Evolutionary conservation across 2,113 vertebrate genomes (phyloP).

Genomic region (Hucho hucho): DNA sequence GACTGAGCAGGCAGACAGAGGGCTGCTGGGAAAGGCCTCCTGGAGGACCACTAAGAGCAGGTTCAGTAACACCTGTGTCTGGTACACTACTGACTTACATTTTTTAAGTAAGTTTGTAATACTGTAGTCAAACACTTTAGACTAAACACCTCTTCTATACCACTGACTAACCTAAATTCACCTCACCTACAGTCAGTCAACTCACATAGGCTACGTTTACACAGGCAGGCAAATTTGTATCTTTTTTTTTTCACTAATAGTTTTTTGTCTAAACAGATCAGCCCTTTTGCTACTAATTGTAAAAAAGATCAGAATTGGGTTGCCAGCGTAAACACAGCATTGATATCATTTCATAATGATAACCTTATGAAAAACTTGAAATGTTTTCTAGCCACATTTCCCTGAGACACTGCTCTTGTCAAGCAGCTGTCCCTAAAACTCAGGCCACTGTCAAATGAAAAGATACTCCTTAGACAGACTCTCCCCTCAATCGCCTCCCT

Average conservation of each 20-base stretch:
- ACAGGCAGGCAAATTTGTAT: no score
- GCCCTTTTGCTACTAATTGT: no score
- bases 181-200: no score
- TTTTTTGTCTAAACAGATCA: no score
- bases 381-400: not conserved
- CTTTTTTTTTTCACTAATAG: no score
- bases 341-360: no score
- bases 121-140: not conserved
- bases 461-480: not conserved
- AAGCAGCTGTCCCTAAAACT: not conserved
- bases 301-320: no score
- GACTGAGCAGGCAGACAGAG: constrained; percentile 3
- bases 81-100: not conserved
- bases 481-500: constrained; percentile 29
- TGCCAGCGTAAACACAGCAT: no score
- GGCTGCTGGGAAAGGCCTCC: constrained; percentile 21
- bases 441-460: not conserved
- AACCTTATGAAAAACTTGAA: no score
- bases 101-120: not conserved
- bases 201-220: no score
- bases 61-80: not conserved
- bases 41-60: constrained; percentile 19
- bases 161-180: no score
- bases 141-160: not conserved
- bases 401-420: not conserved